Conservation (phyloP, 2,888 invertebrate species). For the Drosophila antonietae region DNA sequence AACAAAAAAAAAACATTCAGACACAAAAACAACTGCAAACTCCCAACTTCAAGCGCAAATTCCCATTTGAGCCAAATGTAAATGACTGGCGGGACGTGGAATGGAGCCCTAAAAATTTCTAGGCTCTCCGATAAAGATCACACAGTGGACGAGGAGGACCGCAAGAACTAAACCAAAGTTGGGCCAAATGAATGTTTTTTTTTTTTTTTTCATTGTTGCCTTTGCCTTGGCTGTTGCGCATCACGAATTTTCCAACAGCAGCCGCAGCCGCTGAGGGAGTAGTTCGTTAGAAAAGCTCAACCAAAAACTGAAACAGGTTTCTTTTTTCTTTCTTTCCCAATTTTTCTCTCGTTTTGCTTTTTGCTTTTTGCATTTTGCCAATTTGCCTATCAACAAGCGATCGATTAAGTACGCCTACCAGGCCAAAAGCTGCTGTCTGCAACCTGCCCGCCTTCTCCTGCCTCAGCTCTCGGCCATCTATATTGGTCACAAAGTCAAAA, state of each 20-base stretch:
- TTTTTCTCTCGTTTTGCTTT: conserved; percentile 6
- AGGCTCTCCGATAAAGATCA: conserved; percentile 70
- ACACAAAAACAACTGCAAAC: conserved; percentile 16
- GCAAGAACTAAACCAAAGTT: conserved; percentile 60
- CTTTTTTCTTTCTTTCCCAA: conserved; percentile 16
- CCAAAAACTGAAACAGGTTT: conserved; percentile 74
- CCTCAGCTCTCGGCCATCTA: conserved; percentile 22
- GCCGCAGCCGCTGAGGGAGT: conserved; percentile 32
- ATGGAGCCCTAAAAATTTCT: conserved; percentile 70
- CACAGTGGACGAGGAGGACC: conserved; percentile 58
- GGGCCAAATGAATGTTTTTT: conserved; percentile 45
- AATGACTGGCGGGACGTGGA: conserved; percentile 68
- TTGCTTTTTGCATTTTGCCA: conserved; percentile 70
- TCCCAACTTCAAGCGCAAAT: conserved; percentile 41
- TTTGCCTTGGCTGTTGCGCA: conserved; percentile 53
- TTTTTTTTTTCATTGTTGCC: background rate
- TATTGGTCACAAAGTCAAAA: conserved; percentile 81
- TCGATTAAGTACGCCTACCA: conserved; percentile 78
- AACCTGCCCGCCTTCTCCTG: conserved; percentile 8
- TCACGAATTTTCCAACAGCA: conserved; percentile 74
- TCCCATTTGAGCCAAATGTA: conserved; percentile 72
- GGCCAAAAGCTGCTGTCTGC: conserved; percentile 42
- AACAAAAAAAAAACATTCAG: background rate
- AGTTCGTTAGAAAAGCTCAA: conserved; percentile 47
- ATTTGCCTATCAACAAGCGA: conserved; percentile 83